A percentile compares a stretch with the other conserved stretches of the same genome.
phyloP scores from a whole-genome alignment of 1,140 invertebrate genomes.

The Oncopodura yosiiana region DNA sequence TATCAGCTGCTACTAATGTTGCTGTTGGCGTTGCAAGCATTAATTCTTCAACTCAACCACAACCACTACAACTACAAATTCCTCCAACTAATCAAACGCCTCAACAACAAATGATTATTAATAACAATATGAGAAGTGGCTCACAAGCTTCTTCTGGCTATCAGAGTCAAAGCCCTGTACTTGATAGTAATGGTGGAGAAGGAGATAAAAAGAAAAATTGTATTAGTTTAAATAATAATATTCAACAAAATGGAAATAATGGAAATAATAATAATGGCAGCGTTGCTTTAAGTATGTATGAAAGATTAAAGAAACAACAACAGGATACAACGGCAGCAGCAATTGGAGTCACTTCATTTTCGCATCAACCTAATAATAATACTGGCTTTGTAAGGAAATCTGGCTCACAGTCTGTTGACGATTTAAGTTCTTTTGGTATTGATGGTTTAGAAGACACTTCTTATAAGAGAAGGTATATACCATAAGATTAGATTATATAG shows the following conservation, averaged over 20 bases:
- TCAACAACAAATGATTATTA: conserved; percentile 49
- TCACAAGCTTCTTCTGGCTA: conserved; percentile 32
- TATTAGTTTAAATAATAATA: too few species aligned
- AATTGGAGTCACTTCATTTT: not conserved
- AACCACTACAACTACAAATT: conserved; percentile 31
- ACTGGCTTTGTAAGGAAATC: conserved; percentile 20
- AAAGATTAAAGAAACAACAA: too few species aligned
- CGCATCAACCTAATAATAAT: conserved; percentile 20
- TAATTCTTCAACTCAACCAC: not conserved
- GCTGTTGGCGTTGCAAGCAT: not conserved
- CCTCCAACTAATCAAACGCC: conserved; percentile 52
- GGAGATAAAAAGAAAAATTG: conserved; percentile 16
- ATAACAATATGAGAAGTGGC: conserved; percentile 25
- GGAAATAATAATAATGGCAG: conserved; percentile 26
- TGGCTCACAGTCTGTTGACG: conserved; percentile 31
- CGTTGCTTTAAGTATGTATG: too few species aligned
- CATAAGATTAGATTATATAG: not conserved
- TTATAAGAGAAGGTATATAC: conserved; percentile 24
- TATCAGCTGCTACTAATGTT: not conserved
- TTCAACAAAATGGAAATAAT: conserved; percentile 36
- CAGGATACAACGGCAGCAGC: conserved; percentile 1
- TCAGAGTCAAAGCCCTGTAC: conserved; percentile 32
- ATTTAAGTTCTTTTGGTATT: conserved; percentile 27
- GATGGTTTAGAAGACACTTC: conserved; percentile 13
- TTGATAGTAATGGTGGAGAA: conserved; percentile 30